These are phyloP conservation scores for Nasonia longicornis DNA, from an alignment of 1,140 invertebrate genomes.

Conservation along the genomic window DNA sequence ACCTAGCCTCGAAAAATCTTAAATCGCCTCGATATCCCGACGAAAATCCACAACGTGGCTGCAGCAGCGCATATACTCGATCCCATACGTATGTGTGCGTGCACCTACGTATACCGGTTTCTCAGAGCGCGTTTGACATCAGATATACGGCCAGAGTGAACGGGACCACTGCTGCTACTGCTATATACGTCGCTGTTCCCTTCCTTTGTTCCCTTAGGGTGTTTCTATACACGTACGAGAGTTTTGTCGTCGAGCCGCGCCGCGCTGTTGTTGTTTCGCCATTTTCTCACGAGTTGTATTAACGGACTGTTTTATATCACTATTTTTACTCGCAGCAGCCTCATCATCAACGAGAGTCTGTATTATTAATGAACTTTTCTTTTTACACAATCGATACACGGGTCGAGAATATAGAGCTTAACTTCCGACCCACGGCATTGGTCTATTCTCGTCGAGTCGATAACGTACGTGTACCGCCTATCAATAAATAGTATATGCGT, in stretches of 20 bases:
- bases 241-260: too few relatives aligned
- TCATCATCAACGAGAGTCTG: too few relatives aligned
- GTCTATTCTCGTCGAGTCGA: neutral
- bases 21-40: neutral
- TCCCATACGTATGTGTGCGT: neutral
- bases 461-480: neutral
- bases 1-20: neutral
- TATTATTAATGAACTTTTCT: too few relatives aligned
- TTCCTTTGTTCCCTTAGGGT: slow-evolving; percentile 19
- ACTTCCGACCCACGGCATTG: too few relatives aligned
- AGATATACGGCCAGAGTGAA: neutral
- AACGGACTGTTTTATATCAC: too few relatives aligned
- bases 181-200: neutral
- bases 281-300: neutral
- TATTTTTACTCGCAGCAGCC: too few relatives aligned
- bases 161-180: neutral
- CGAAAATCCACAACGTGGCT: neutral
- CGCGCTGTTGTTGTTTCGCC: neutral
- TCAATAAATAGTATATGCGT: neutral
- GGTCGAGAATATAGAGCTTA: too few relatives aligned
- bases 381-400: too few relatives aligned
- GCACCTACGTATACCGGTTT: slow-evolving; percentile 13
- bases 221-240: neutral
- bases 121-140: neutral
- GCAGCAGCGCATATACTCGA: neutral